phyloP scores from a whole-genome alignment of 2,797 vertebrate genomes.

The Chelonia mydas region DNA sequence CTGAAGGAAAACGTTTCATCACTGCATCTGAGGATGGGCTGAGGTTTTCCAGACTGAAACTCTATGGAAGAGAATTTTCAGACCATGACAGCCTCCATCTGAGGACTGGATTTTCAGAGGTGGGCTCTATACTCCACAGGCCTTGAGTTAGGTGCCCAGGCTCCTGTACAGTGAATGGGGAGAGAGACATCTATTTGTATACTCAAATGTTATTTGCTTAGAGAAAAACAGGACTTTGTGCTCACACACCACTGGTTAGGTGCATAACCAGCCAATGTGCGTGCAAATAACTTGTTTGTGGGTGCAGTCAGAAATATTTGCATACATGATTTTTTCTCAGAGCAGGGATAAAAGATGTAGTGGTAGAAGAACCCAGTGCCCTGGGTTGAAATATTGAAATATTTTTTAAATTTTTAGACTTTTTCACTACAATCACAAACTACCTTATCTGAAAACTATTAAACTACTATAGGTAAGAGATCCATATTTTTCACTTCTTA shows the following conservation, averaged over 20 bases:
- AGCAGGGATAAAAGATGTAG: fast-evolving
- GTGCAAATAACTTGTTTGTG: not conserved
- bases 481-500: slow-evolving; percentile 9
- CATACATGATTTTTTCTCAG: not conserved
- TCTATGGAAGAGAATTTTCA: not conserved
- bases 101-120: not conserved
- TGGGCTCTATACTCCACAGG: too few relatives aligned
- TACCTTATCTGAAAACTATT: not conserved
- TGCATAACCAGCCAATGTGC: not conserved
- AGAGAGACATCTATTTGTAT: too few relatives aligned
- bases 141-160: too few relatives aligned
- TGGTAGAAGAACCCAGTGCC: not conserved
- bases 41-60: not conserved
- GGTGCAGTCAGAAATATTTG: not conserved
- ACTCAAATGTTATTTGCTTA: not conserved
- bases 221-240: not conserved
- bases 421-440: not conserved
- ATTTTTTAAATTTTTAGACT: not conserved
- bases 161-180: too few relatives aligned
- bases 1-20: not conserved
- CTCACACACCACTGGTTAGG: not conserved
- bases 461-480: not conserved
- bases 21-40: not conserved
- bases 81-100: not conserved
- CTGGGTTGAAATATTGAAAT: not conserved